phyloP scores from a whole-genome alignment of 53 echinoderm and acorn worm species.

The Holothuria scabra region DNA sequence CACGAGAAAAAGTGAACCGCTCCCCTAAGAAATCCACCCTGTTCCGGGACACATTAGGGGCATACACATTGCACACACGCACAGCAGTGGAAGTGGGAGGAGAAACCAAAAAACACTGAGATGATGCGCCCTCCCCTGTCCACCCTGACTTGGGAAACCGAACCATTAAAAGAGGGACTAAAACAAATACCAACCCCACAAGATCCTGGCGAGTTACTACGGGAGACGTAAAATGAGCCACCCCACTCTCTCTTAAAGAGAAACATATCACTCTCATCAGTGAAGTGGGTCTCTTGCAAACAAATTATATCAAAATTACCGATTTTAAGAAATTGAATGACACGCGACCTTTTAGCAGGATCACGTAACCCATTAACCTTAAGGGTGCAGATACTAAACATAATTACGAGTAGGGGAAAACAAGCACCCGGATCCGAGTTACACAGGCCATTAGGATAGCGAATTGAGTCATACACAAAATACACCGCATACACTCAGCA shows the following conservation, averaged over 20 bases:
- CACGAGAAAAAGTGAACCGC: neutral
- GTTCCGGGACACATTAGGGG: conserved; percentile 43
- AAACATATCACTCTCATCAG: neutral
- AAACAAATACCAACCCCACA: conserved; percentile 39
- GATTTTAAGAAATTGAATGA: conserved; percentile 8
- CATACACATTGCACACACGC: conserved; percentile 48
- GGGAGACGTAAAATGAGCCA: neutral
- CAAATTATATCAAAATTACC: conserved; percentile 10
- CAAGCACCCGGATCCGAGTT: no score
- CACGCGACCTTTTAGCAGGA: neutral
- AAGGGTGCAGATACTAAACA: neutral
- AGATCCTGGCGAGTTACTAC: neutral
- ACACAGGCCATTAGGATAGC: no score
- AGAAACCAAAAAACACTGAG: conserved; percentile 22
- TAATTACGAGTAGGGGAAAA: neutral
- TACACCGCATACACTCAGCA: no score
- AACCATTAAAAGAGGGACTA: neutral
- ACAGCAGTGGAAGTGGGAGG: neutral
- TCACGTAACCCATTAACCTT: conserved; percentile 38
- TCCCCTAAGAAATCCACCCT: conserved; percentile 25
- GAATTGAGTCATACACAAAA: no score
- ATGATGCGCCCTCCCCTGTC: conserved; percentile 6
- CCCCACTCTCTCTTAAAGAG: conserved; percentile 20
- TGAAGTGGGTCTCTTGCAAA: conserved; percentile 44
- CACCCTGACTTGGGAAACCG: neutral